A percentile compares a stretch with the other conserved stretches of the same genome.
These are phyloP conservation scores for Loripinus fragilis DNA, from an alignment of 2,888 invertebrate species.

Conservation along the genomic window DNA sequence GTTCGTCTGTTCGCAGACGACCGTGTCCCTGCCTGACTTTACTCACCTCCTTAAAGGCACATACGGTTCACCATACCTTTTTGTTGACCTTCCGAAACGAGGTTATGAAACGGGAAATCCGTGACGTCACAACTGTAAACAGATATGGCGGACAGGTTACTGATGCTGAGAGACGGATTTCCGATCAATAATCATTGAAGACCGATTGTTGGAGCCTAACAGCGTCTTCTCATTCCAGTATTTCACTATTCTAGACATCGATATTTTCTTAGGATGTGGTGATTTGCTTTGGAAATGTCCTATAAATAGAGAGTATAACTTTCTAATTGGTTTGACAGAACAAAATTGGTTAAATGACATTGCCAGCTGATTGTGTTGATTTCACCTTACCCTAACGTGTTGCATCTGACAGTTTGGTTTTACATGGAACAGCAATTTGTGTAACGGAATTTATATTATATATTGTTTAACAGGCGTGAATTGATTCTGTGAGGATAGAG, in stretches of 20 bases:
- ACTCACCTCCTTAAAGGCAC: too few relatives aligned
- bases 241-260: background rate
- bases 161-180: constrained; percentile 17
- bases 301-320: constrained; percentile 4
- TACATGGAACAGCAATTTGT: background rate
- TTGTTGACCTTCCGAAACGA: constrained; percentile 30
- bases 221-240: background rate
- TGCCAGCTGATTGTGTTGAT: background rate
- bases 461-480: background rate
- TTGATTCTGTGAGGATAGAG: background rate
- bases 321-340: constrained; percentile 2
- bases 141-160: constrained; percentile 40
- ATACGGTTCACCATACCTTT: background rate
- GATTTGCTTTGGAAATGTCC: background rate
- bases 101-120: constrained; percentile 41
- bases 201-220: constrained; percentile 1
- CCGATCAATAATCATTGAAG: constrained; percentile 20
- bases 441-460: background rate
- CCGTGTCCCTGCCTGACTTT: too few relatives aligned
- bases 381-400: background rate
- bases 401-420: background rate
- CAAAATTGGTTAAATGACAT: background rate
- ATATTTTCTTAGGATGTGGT: background rate
- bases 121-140: constrained; percentile 78
- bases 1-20: too few relatives aligned